Evolutionary conservation across 2,797 vertebrate genomes (phyloP), one percentile per base, ranked within the genome.

Genomic region (Sebastolobus alascanus): DNA sequence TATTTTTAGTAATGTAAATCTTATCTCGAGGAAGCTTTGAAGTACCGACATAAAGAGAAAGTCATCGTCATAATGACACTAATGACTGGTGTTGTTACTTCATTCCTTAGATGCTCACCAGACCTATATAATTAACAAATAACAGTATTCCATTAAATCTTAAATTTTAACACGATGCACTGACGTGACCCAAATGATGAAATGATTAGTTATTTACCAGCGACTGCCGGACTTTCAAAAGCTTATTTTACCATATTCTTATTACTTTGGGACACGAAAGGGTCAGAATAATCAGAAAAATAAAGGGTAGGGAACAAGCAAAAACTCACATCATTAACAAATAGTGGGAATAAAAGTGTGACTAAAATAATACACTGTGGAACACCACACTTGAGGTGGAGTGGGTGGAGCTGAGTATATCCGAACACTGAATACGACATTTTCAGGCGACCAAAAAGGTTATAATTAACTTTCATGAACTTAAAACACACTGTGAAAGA

Each of bases 1-100:
- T 38, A 77, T 67, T 52, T 83, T 65, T 9, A 46, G 14, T 46
- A 13, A 29, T 67, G 38, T 9, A 64, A 58, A 55, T 73, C 13
- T 18, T 18, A 10, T 71, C 13, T 29, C 2, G 12, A 20, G n/a
- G 10, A 54, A 29, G 50, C 38, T 75, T 37, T 50, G 37, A 78
- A 38, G 6, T 25, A 13, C 25, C 2, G 4, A 68, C 27, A 35
- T 65, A 50, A 78, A 65, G 14, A 65, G 52, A 70, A 54, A 55
- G 22, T 61, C 37, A 2, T 5, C 8, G 6, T 67, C 35, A 75
- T 40, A 46, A 29, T 2, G 27, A 59, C 58, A 18, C 16, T 18
- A 33, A 31, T 14, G 8, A 16, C 50, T 25, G n/a, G 52, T 35
- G 16, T 31, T 52, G 43, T 65, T 33, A 29, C 29, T n/a, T 73